These are phyloP conservation scores for Trichomycterus rosablanca DNA, from an alignment of 2,113 vertebrate genomes.

Conservation along the genomic window DNA sequence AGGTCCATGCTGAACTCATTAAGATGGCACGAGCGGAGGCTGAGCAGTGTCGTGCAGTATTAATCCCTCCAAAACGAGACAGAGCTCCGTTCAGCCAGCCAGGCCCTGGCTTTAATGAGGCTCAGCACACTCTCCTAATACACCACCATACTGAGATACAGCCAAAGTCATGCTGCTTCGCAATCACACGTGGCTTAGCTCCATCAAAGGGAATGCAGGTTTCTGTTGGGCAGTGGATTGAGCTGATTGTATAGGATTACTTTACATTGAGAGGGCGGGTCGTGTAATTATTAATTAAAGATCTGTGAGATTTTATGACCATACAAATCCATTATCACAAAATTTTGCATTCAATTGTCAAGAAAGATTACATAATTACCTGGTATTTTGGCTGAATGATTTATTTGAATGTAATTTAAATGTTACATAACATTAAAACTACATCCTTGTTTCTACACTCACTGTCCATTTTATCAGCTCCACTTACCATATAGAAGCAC, in stretches of 20 bases:
- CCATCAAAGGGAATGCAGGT: not conserved
- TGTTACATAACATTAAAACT: too few species aligned
- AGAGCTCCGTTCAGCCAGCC: conserved; percentile 40
- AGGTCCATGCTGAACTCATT: conserved; percentile 67
- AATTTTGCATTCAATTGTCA: too few species aligned
- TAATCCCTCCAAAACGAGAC: conserved; percentile 54
- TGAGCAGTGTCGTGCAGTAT: conserved; percentile 53
- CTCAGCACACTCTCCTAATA: conserved; percentile 30
- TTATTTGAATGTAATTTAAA: too few species aligned
- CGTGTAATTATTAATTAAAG: too few species aligned
- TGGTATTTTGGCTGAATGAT: too few species aligned
- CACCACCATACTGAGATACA: conserved; percentile 28
- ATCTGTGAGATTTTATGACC: too few species aligned
- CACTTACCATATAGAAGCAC: too few species aligned
- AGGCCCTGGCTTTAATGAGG: conserved; percentile 46
- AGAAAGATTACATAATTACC: too few species aligned
- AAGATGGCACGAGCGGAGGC: conserved; percentile 54
- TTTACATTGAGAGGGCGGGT: too few species aligned
- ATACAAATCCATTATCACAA: too few species aligned
- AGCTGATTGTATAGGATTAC: not conserved
- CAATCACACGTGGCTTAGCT: conserved; percentile 26
- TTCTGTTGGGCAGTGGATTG: not conserved
- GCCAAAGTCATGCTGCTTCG: not conserved
- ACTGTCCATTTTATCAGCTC: too few species aligned
- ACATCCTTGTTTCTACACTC: too few species aligned